Base-by-base conservation (phyloP, 2,113 vertebrate species). In the Phrynosoma platyrhinos region DNA sequence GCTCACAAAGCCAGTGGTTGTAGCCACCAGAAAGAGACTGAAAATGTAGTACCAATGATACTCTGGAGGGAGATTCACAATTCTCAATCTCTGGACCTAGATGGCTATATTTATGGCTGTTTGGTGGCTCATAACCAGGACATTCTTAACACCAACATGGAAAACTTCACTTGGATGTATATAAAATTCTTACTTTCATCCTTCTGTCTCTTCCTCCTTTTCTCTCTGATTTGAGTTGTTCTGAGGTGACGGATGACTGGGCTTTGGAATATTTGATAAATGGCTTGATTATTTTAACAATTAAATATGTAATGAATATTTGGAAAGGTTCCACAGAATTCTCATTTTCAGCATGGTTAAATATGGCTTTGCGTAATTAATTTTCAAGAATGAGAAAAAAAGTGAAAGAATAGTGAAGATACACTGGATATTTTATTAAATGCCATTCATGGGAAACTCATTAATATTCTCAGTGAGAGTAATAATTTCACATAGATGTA, bases 271-370 rank as follows among this genome's bases (percentile, higher is more conserved):
- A 23, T 85, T 74, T 96, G 94, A 96, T 94, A 84, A 90, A 95
- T 95, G 95, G 82, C 94, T 96, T 95, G 95, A 96, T 95, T 95
- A 96, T 94, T 95, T 95, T 95, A 95, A 96, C 94, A 96, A 95
- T 95, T 96, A 96, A 95, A 95, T 95, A 96, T 92, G 92, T 95
- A 95, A 96, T 94, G 95, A 95, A 95, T 91, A 90, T 85, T 91
- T 96, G 95, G 95, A 95, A 94, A 94, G 91, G 90, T 94, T 96
- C 95, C 94, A 93, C 88, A 88, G 89, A 94, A 93, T 93, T 94
- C 95, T 94, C 93, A 96, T 95, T 96, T 96, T 95, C 93, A 89
- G 81, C 94, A 89, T 93, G 93, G 93, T 95, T 95, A 95, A 94
- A 93, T 94, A 95, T 95, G 94, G 92, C 58, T 92, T 95, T 95